These are phyloP conservation scores for Oryzias dopingdopingensis DNA, from an alignment of 2,797 vertebrate genomes.

Conservation along the genomic window DNA sequence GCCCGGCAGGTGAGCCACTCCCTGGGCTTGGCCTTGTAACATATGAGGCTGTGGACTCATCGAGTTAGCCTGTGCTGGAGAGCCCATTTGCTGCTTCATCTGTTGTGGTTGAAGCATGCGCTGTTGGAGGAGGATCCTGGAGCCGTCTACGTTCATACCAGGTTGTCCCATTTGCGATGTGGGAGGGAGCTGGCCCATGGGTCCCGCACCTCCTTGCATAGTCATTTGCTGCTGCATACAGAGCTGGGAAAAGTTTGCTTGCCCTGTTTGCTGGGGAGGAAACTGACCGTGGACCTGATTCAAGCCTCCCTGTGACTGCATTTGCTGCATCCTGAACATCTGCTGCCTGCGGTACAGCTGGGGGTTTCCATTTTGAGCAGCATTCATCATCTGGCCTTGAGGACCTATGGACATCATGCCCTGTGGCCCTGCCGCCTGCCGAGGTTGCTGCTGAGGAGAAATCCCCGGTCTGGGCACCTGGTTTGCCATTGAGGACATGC, in stretches of 20 bases:
- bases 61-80: slow-evolving; percentile 87
- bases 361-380: slow-evolving; percentile 83
- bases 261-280: slow-evolving; percentile 74
- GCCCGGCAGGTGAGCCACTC: slow-evolving; percentile 83
- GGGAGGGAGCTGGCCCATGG: slow-evolving; percentile 90
- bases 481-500: slow-evolving; percentile 78
- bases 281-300: slow-evolving; percentile 77
- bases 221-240: slow-evolving; percentile 87
- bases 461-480: slow-evolving; percentile 84
- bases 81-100: slow-evolving; percentile 90
- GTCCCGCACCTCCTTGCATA: slow-evolving; percentile 81
- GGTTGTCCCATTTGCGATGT: slow-evolving; percentile 89
- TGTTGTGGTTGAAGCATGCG: slow-evolving; percentile 81
- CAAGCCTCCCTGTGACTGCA: slow-evolving; percentile 81
- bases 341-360: slow-evolving; percentile 90
- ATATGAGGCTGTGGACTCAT: slow-evolving; percentile 98
- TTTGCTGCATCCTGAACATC: slow-evolving; percentile 76
- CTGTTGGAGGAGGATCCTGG: slow-evolving; percentile 83
- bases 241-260: slow-evolving; percentile 81
- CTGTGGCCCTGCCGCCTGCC: slow-evolving; percentile 77
- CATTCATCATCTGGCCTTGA: slow-evolving; percentile 90
- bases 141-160: slow-evolving; percentile 86
- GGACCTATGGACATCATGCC: slow-evolving; percentile 79
- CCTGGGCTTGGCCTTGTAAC: slow-evolving; percentile 89
- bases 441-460: slow-evolving; percentile 81